Evolutionary conservation across 1,140 invertebrate species (phyloP).

Genomic region (Meloidogyne floridensis): DNA sequence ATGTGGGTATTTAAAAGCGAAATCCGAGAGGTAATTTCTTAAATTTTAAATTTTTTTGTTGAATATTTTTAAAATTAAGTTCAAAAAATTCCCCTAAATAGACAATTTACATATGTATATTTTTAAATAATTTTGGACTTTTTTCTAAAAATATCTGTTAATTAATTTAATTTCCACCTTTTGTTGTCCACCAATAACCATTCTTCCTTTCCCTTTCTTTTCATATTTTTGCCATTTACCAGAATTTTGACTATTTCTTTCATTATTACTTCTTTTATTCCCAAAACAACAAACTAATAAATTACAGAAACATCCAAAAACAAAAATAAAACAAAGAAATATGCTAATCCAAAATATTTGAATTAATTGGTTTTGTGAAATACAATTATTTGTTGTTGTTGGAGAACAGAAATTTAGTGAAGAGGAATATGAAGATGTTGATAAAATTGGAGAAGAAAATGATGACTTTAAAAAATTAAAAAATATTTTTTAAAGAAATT

Average conservation of each 20-base stretch:
- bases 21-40: no score
- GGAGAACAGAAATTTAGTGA: not conserved
- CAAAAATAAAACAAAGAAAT: not conserved
- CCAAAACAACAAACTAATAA: slow-evolving; percentile 5
- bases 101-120: no score
- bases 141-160: no score
- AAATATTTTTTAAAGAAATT: not conserved
- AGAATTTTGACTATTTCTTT: not conserved
- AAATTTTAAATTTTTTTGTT: no score
- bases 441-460: not conserved
- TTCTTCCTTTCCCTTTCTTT: not conserved
- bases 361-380: not conserved
- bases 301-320: slow-evolving; percentile 3
- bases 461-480: not conserved
- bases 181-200: not conserved
- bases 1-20: no score
- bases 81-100: no score
- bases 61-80: no score
- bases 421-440: slow-evolving; percentile 5
- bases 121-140: no score
- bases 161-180: no score
- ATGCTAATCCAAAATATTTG: slow-evolving; percentile 1
- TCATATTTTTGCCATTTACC: not conserved
- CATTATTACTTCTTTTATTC: not conserved
- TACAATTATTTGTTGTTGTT: not conserved